A percentile compares a stretch with the other conserved stretches of the same genome.
These are phyloP conservation scores for Periophthalmodon schlosseri DNA, from an alignment of 2,113 vertebrate species.

Conservation along the genomic window DNA sequence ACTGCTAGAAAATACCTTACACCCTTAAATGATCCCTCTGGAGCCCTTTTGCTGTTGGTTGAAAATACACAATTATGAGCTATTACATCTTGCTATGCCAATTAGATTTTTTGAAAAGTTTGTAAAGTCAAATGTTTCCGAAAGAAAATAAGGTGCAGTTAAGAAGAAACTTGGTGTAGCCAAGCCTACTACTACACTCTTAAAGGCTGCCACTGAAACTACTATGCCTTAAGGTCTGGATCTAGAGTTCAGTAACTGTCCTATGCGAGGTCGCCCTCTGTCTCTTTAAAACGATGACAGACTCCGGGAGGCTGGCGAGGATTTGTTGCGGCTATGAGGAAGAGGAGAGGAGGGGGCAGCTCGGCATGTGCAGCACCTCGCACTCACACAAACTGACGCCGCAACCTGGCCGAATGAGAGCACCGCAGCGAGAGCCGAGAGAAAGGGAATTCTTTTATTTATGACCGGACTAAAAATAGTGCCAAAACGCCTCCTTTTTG, in stretches of 20 bases:
- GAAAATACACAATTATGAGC: neutral
- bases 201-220: no score
- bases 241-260: neutral
- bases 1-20: no score
- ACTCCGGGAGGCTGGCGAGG: constrained; percentile 49
- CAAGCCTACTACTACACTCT: no score
- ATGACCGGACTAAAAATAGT: constrained; percentile 40
- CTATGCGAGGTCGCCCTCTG: constrained; percentile 29
- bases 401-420: constrained; percentile 27
- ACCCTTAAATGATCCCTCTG: neutral
- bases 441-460: constrained; percentile 27
- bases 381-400: constrained; percentile 35
- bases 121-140: neutral
- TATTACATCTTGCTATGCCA: neutral
- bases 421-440: constrained; percentile 8
- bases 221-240: no score
- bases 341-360: constrained; percentile 17
- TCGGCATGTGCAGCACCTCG: constrained; percentile 42
- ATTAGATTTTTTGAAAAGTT: neutral
- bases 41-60: neutral
- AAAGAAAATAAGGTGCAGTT: neutral
- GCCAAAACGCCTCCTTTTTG: constrained; percentile 6
- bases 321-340: constrained; percentile 46
- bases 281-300: constrained; percentile 64
- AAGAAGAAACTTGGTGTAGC: no score